These are phyloP conservation scores for Piaya cayana DNA, from an alignment of 2,113 vertebrate genomes.

Conservation along the genomic window DNA sequence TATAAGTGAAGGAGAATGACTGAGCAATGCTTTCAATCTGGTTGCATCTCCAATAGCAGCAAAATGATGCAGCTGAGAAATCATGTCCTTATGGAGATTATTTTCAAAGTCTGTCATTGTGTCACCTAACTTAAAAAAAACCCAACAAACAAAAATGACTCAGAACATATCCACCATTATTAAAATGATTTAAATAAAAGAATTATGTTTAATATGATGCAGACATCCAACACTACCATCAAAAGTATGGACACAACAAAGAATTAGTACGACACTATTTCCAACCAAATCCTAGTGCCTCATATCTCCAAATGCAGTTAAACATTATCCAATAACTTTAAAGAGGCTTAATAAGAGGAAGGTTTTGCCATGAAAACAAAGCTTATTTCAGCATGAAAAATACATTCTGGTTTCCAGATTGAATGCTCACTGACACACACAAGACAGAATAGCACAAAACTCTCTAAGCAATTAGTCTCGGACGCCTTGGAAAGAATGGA, in stretches of 20 bases:
- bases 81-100: conserved; percentile 69
- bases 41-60: conserved; percentile 83
- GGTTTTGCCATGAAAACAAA: neutral
- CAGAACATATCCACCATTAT: neutral
- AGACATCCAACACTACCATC: neutral
- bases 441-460: no score
- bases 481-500: accelerated
- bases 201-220: neutral
- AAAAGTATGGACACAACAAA: neutral
- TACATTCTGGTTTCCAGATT: accelerated
- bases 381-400: accelerated
- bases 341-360: neutral
- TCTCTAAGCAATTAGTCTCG: neutral
- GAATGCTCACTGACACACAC: no score
- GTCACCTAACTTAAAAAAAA: neutral
- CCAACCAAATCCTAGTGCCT: neutral
- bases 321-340: neutral
- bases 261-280: neutral
- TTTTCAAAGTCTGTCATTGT: conserved; percentile 64
- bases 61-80: conserved; percentile 78
- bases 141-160: neutral
- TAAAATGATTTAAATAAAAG: neutral
- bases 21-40: conserved; percentile 74
- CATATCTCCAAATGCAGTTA: neutral
- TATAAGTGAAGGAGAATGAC: conserved; percentile 74